Evolutionary conservation across 2,888 invertebrate species (phyloP), one percentile per base, ranked within the genome.

Genomic region (Drosophila histrio): DNA sequence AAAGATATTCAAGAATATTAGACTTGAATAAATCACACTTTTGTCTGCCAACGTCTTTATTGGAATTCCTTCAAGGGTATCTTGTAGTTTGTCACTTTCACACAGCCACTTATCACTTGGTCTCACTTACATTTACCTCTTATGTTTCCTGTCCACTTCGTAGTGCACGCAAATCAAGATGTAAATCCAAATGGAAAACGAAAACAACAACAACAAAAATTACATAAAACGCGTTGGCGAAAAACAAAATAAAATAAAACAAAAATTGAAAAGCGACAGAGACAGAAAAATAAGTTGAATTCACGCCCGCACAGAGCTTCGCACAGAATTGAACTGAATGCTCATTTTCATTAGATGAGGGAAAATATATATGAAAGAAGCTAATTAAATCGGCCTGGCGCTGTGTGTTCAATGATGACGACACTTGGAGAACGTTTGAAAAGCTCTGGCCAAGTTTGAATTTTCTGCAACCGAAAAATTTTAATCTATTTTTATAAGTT

Each of bases 401-500:
- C 56, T 53, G 11, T 17, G 21, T 52, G 46, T 52, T 61, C 68
- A 82, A 75, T 72, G 78, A 85, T 82, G 81, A 82, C 87, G 81
- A 87, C 87, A 77, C 65, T 80, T 64, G 72, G 60, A 43, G 52
- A 32, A 34, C 50, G 58, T 24, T 36, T 30, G 32, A 60, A 80
- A 80, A 87, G 80, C 83, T 80, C 70, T 66, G 61, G 67, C 46
- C 52, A 67, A 60, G 54, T 73, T 74, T 54, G 59, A 77, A 86
- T 83, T 83, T 84, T 84, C 88, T 72, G 88, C 88, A 86, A 88
- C 72, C 72, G 68, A 59, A 79, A 73, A 65, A n/a, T n/a, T 77
- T 62, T 62, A 58, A 82, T 88, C 83, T 83, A 83, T 83, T 83
- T 83, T 82, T 83, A 82, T 74, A 82, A 57, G n/a, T n/a, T 60